These are phyloP conservation scores for Panthera leo DNA, from an alignment of 2,113 vertebrate genomes.

Conservation along the genomic window DNA sequence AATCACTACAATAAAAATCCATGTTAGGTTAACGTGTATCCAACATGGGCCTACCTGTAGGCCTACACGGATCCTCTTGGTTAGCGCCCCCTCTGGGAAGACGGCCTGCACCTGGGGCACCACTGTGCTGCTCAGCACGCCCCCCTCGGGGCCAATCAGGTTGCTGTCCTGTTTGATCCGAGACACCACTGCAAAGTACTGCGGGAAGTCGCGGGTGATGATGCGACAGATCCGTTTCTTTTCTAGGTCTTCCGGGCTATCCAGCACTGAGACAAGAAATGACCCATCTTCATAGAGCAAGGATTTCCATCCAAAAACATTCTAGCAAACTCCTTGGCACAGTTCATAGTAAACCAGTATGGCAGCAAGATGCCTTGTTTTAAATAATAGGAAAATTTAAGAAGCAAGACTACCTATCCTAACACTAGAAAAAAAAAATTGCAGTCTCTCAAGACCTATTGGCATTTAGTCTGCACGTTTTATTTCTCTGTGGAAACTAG, in stretches of 20 bases:
- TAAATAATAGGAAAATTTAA: not conserved
- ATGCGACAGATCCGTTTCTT: conserved; percentile 97
- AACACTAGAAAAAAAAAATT: not conserved
- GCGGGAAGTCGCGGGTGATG: conserved; percentile 97
- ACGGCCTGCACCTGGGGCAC: conserved; percentile 97
- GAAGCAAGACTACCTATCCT: not conserved
- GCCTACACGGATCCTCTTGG: conserved; percentile 96
- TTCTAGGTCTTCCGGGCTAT: conserved; percentile 94
- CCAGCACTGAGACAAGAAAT: conserved; percentile 88
- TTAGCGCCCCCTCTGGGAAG: conserved; percentile 97
- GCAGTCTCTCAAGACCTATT: not conserved
- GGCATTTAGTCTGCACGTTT: not conserved
- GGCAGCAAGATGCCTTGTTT: not conserved
- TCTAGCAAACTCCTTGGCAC: not conserved
- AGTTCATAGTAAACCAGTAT: not conserved
- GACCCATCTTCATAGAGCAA: conserved; percentile 20
- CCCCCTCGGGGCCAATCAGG: conserved; percentile 97
- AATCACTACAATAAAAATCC: not conserved
- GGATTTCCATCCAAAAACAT: not conserved
- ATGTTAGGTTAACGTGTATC: rapidly evolving
- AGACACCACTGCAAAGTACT: conserved; percentile 98
- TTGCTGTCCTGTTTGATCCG: conserved; percentile 98
- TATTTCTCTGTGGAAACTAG: not conserved
- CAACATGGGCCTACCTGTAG: conserved; percentile 89
- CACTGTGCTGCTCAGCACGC: conserved; percentile 96